Conservation (phyloP, 2,888 invertebrate genomes). For the Biston stratarius region DNA sequence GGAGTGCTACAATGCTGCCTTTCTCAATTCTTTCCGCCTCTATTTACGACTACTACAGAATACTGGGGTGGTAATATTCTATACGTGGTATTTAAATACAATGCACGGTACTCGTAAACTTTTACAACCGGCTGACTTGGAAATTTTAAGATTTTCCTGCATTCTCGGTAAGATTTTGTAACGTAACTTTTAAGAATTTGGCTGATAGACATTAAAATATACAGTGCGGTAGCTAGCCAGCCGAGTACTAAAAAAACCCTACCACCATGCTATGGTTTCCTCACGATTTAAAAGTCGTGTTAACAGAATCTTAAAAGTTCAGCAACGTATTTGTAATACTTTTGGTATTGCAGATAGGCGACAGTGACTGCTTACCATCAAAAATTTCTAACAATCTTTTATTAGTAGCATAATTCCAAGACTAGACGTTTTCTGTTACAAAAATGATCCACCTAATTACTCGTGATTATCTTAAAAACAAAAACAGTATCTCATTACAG, state of each 20-base stretch:
- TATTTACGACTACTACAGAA: constrained; percentile 31
- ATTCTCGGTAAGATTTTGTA: neutral
- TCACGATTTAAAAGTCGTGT: too few species aligned
- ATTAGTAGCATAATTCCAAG: too few species aligned
- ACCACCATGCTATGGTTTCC: too few species aligned
- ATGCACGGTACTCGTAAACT: constrained; percentile 20
- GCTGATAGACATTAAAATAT: neutral
- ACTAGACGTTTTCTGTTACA: neutral
- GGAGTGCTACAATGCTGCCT: constrained; percentile 34
- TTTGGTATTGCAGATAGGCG: too few species aligned
- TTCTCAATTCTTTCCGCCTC: constrained; percentile 40
- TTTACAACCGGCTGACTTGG: constrained; percentile 21
- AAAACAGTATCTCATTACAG: constrained; percentile 12
- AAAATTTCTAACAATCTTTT: too few species aligned
- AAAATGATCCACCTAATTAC: neutral
- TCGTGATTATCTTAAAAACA: constrained; percentile 13
- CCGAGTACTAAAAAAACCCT: too few species aligned
- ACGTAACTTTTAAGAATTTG: neutral
- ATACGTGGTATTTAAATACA: constrained; percentile 30
- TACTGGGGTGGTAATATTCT: constrained; percentile 19
- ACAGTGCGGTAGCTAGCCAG: too few species aligned
- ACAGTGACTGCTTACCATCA: too few species aligned
- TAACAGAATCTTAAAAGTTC: too few species aligned
- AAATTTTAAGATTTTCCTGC: constrained; percentile 10
- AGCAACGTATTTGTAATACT: too few species aligned